A percentile compares a stretch with the other conserved stretches of the same genome.
Conservation (phyloP, 2,113 vertebrate species). For the Desmodus rotundus region DNA sequence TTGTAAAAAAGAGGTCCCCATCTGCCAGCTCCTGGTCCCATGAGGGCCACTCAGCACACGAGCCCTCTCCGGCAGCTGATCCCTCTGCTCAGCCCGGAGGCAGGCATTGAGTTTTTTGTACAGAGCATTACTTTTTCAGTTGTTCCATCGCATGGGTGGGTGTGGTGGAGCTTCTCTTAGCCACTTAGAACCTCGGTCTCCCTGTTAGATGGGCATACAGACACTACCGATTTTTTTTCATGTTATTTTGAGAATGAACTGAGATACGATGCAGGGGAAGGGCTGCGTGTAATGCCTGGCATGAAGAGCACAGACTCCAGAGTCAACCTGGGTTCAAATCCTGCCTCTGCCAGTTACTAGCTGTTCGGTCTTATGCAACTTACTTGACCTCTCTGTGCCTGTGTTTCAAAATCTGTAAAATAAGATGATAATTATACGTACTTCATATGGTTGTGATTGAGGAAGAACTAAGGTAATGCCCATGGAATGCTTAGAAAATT, state of each 20-base stretch:
- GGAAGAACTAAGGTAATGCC: not conserved
- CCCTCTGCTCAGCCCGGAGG: not conserved
- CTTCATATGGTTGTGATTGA: not conserved
- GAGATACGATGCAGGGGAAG: not conserved
- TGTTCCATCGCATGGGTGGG: not conserved
- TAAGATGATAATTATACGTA: not conserved
- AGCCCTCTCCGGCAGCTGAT: not conserved
- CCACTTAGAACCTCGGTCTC: not conserved
- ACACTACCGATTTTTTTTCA: not conserved
- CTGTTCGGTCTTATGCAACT: not conserved
- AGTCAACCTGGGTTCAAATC: not conserved
- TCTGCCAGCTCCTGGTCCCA: not conserved
- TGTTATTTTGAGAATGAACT: not conserved
- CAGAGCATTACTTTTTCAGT: fast-evolving
- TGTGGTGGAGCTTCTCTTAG: not conserved
- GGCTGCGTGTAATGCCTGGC: too few relatives aligned
- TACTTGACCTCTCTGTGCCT: not conserved
- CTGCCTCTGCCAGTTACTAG: not conserved
- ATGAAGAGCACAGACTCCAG: not conserved
- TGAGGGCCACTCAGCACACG: not conserved
- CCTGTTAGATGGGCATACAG: not conserved
- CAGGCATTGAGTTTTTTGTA: not conserved
- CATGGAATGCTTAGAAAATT: not conserved
- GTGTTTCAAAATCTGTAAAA: not conserved
- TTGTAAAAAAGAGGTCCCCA: not conserved